Base-by-base conservation (phyloP, 2,797 vertebrate genomes). In the Tapera naevia region DNA sequence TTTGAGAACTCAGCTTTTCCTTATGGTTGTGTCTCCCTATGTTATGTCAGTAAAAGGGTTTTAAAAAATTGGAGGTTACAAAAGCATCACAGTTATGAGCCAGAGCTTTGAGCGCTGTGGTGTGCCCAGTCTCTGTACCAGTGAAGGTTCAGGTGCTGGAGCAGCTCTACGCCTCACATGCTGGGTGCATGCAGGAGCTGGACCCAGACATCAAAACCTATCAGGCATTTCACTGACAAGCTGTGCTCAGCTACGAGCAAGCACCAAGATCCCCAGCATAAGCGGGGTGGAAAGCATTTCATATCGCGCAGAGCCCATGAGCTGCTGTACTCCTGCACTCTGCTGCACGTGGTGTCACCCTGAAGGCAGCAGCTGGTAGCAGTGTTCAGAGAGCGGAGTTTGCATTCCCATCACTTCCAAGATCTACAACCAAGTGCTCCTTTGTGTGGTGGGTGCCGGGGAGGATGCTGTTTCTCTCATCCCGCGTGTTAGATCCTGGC, bases 81-180 rank as follows among this genome's bases (percentile, higher is more conserved):
- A 33, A 79, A 76, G 11, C 17, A 1, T 35, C 0, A 0, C 4
- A 2, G 33, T 53, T 64, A 30, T 2, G 3, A 54, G 39, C 56
- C 0, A 0, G 48, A 43, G 22, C 28, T 51, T 24, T 35, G 43
- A 37, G 45, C 9, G 4, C 4, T 5, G 25, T 2, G 1, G 33
- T 11, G 12, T 27, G 61, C 21, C 27, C 22, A 28, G 28, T 23
- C 11, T 28, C 30, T 48, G 23, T 7, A 50, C 67, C 28, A 8
- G 12, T 5, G 46, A 13, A 23, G 48, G 15, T 39, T 45, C 2
- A 13, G 51, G 28, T 1, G 1, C 22, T 13, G 46, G 25, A 32
- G 8, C 30, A 15, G 27, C 51, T 27, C 66, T 7, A 32, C 2
- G 8, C 48, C 33, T 57, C 16, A 9, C 0, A 0, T 53, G 17